These are phyloP conservation scores for Pseudorhombus dupliciocellatus DNA, from an alignment of 2,113 vertebrate species.

Conservation along the genomic window DNA sequence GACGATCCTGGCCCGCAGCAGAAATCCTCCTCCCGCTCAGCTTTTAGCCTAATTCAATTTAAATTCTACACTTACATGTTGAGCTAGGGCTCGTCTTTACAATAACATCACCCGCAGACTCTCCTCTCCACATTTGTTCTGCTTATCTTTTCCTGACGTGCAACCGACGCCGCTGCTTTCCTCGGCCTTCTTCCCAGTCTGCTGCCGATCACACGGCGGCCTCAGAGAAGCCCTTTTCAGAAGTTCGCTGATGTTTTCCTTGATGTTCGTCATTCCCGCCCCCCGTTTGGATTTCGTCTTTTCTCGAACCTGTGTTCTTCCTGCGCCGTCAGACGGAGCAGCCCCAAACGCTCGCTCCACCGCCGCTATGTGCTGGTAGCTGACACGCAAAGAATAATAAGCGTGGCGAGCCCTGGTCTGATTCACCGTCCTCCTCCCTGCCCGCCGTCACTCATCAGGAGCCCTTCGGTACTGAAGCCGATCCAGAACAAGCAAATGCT, in stretches of 20 bases:
- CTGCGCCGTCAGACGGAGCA: not conserved
- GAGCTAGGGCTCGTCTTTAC: not conserved
- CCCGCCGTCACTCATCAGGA: constrained; percentile 32
- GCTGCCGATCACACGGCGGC: no score
- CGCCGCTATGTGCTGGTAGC: constrained; percentile 56
- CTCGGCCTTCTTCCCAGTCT: no score
- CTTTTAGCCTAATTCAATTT: not conserved
- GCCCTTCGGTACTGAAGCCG: not conserved
- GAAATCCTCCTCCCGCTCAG: not conserved
- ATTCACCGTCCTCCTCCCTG: constrained; percentile 50
- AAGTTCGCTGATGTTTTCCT: not conserved
- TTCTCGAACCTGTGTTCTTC: not conserved
- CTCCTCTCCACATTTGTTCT: no score
- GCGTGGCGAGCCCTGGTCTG: constrained; percentile 21
- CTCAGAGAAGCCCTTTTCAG: no score
- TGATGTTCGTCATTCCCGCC: not conserved
- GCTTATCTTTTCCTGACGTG: no score
- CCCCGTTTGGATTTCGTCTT: not conserved
- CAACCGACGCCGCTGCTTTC: no score
- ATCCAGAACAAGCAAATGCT: constrained; percentile 42
- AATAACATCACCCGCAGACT: not conserved
- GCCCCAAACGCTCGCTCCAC: constrained; percentile 22
- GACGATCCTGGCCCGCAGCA: not conserved
- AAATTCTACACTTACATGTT: not conserved
- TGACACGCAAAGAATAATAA: constrained; percentile 48